Percentiles rank a stretch among this genome's conserved stretches.
These are phyloP conservation scores for Chymomyza fuscimana DNA, from an alignment of 2,888 invertebrate genomes.

Conservation along the genomic window DNA sequence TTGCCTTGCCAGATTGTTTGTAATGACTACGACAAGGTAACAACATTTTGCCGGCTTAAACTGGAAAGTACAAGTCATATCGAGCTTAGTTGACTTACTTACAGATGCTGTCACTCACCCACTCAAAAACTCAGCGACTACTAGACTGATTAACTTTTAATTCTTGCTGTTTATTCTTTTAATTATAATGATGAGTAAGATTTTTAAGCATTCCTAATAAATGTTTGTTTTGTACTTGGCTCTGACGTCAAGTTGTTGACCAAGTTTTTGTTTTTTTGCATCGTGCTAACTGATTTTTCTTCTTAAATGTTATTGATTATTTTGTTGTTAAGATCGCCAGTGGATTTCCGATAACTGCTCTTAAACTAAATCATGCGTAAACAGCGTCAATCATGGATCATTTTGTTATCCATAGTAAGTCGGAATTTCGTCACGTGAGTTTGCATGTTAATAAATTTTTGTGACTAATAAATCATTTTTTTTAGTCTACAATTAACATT, in stretches of 20 bases:
- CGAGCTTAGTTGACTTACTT: slow-evolving; percentile 28
- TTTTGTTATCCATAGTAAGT: slow-evolving; percentile 27
- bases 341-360: slow-evolving; percentile 29
- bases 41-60: slow-evolving; percentile 53
- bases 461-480: slow-evolving; percentile 30
- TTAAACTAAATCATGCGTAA: neutral
- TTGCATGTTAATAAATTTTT: slow-evolving; percentile 50
- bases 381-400: neutral
- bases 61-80: slow-evolving; percentile 47
- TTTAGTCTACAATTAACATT: slow-evolving; percentile 33
- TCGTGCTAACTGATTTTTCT: slow-evolving; percentile 1
- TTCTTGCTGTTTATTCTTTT: neutral
- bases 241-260: neutral
- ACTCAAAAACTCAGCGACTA: neutral
- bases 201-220: neutral
- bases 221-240: too few relatives aligned
- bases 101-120: neutral
- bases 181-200: neutral
- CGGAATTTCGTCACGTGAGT: slow-evolving; percentile 20
- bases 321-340: slow-evolving; percentile 16
- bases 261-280: slow-evolving; percentile 7
- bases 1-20: slow-evolving; percentile 19
- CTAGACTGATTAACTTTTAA: slow-evolving; percentile 8
- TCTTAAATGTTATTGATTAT: slow-evolving; percentile 17
- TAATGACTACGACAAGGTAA: slow-evolving; percentile 31